Evolutionary conservation across 2,888 invertebrate genomes (phyloP), one percentile per base, ranked within the genome.

Genomic region (Romanomermis culicivorax): DNA sequence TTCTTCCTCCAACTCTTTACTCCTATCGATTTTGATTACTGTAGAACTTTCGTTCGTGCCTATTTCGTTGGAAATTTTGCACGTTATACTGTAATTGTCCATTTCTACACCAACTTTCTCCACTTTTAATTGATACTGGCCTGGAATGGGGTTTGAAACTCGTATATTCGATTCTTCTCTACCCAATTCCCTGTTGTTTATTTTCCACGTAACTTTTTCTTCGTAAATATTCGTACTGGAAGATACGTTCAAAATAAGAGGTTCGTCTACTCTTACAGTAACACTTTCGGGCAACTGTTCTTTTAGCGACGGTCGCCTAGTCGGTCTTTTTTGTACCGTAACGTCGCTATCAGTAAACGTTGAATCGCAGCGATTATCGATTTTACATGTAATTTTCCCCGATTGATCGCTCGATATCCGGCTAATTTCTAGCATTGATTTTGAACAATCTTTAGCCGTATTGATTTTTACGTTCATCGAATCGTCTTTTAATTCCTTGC

Each of bases 51-150:
- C 23, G 14, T 63, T 66, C 58, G 70, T 65, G 51, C 70, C 71
- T 53, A 68, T 65, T 1, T 64, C 61, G 57, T 71, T 71, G 4
- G 61, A 62, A 17, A 70, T 70, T 17, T 62, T 62, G 42, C 64
- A 63, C 2, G 60, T 62, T 45, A 71, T 63, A 23, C 61, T 61
- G n/a, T 69, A 69, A 17, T 59, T 27, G 36, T 36, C 61, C 49
- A 24, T 57, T 52, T 29, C 57, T 61, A 3, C 50, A 25, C 2
- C 60, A 59, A 67, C 65, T 54, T 61, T 47, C 29, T 81, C 80
- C 62, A 89, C 80, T 42, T 80, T 78, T 52, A 93, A 70, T 0
- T 79, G 80, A 63, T 81, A 82, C 0, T 80, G 81, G 3, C 50
- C 50, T 27, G 25, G 7, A 7, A 7, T 4, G 3, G 26, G 26